Percentiles rank a stretch among this genome's conserved stretches.
Evolutionary conservation across 2,888 invertebrate genomes (phyloP).

Genomic region (Oxyscelio sp.): DNA sequence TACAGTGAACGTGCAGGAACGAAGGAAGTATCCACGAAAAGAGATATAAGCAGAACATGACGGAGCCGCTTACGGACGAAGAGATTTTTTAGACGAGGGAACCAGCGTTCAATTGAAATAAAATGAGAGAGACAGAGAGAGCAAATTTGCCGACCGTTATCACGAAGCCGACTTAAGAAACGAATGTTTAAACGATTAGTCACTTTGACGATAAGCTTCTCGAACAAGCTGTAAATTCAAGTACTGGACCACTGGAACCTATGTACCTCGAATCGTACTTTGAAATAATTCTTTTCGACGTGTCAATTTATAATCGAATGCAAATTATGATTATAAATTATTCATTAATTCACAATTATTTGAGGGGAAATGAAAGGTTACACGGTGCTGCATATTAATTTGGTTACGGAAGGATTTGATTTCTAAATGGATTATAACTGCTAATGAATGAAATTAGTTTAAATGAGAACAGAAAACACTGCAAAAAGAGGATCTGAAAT

Average conservation of each 20-base stretch:
- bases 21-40: conserved; percentile 62
- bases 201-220: conserved; percentile 85
- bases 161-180: conserved; percentile 78
- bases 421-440: no score
- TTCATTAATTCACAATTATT: conserved; percentile 43
- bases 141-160: conserved; percentile 82
- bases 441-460: no score
- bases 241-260: conserved; percentile 44
- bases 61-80: conserved; percentile 55
- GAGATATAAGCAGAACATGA: conserved; percentile 73
- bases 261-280: conserved; percentile 43
- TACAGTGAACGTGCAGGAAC: conserved; percentile 15
- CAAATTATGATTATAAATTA: conserved; percentile 49
- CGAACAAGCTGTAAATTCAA: conserved; percentile 63
- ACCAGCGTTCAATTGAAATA: conserved; percentile 78
- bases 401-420: not conserved
- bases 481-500: no score
- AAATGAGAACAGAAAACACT: no score
- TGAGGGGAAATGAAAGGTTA: conserved; percentile 15
- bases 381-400: not conserved
- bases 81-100: conserved; percentile 24
- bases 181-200: conserved; percentile 83
- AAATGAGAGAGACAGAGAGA: conserved; percentile 82
- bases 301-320: conserved; percentile 43
- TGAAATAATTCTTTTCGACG: conserved; percentile 40